Evolutionary conservation across 2,113 vertebrate species (phyloP), one percentile per base, ranked within the genome.

Genomic region (Casuarius casuarius): DNA sequence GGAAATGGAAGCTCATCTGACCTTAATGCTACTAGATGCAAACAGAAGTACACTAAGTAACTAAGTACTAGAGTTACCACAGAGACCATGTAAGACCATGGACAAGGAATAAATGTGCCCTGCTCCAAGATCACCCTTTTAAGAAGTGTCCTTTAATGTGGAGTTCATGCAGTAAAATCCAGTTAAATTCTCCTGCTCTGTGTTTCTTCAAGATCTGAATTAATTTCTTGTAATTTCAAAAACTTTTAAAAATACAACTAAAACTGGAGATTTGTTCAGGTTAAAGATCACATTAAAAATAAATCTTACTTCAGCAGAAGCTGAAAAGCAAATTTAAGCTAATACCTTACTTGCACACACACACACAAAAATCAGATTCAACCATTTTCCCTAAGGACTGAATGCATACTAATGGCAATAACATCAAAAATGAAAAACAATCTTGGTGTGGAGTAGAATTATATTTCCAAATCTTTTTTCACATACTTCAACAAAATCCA

Each of bases 401-500:
- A 91, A 73, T 71, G 35, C 46, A 70, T 74, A 85, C 26, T 61
- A 84, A 85, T 80, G 52, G 42, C 29, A 88, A 15, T 73, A 87
- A 71, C 35, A 80, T 19, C 28, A 79, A 89, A 93, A 81, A 79
- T 40, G 31, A 90, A 84, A 88, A 88, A 38, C 31, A 90, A 48
- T 33, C 46, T 79, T 65, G 56, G 31, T 52, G 25, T 19, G 28
- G 68, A 96, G 40, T 35, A 84, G 31, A 94, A 92, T 84, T 94
- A 58, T 70, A 90, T 88, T 94, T 95, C 38, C 81, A 42, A 88
- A 76, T 18, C 4, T 77, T 86, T 92, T 95, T 95, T 91, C 75
- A 95, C 56, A 79, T 77, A 38, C 70, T 92, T 85, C 70, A 96
- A 72, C 18, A 92, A 90, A 95, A 95, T 52, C 35, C 26, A 54